Evolutionary conservation across 2,113 vertebrate species (phyloP), one percentile per base, ranked within the genome.

Genomic region (Reinhardtius hippoglossoides): DNA sequence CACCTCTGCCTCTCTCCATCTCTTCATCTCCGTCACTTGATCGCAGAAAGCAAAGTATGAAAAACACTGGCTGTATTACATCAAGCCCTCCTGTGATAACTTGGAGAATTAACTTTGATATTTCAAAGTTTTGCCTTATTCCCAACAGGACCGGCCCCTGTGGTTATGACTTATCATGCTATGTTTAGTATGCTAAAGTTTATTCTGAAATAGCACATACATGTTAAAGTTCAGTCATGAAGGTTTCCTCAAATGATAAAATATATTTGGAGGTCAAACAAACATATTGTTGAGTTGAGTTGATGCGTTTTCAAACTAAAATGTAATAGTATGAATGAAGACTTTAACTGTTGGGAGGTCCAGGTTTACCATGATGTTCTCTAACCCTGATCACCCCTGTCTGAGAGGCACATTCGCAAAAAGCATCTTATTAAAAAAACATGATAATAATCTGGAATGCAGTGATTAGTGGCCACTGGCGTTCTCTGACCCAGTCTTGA

Each of bases 371-470:
- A 44, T 67, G 42, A 7, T 74, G 57, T 18, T 54, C 21, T 63
- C 31, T 31, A 31, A 31, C 31, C 31, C 31, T 31, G 31, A 31
- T 31, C 58, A 80, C 20, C 68, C 23, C 57, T 50, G 65, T 74
- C 35, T 60, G 21, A 66, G 46, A 48, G 20, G 66, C 56, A 77
- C 23, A 40, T 35, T 42, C 69, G 70, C 16, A 24, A 48, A 81
- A 31, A 84, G 26, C 58, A 37, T 76, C 64, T 83, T 65, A 83
- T 86, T 86, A 75, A 58, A 82, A 77, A 80, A 68, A 23, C 40
- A 64, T 75, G 66, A 92, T 85, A 77, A 84, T 77, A 80, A 88
- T 89, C 84, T 86, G 84, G 83, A 87, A 88, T 87, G 79, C 62
- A 56, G 71, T 83, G 86, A 90, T 92, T 85, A 81, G 75, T 55